These are phyloP conservation scores for Sapajus apella DNA, from an alignment of 2,113 vertebrate genomes.

Conservation along the genomic window DNA sequence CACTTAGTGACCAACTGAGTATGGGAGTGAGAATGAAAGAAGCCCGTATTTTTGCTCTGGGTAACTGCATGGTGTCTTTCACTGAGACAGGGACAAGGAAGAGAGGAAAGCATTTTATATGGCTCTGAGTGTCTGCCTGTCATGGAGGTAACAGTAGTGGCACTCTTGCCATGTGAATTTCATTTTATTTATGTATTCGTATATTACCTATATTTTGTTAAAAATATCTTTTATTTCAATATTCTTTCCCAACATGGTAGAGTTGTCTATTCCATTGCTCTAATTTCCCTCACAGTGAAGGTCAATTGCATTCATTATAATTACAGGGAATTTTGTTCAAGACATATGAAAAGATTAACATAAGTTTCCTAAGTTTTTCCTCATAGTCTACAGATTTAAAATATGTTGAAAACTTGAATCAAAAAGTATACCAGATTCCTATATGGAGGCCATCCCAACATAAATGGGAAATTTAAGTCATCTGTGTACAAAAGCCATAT, in stretches of 20 bases:
- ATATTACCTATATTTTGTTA: not conserved
- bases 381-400: not conserved
- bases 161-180: not conserved
- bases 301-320: not conserved
- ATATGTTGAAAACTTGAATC: not conserved
- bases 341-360: not conserved
- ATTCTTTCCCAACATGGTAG: not conserved
- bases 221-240: not conserved
- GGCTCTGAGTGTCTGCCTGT: not conserved
- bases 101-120: not conserved
- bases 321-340: not conserved
- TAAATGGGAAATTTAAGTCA: not conserved
- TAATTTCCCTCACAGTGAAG: not conserved
- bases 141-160: no score
- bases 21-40: not conserved
- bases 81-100: not conserved
- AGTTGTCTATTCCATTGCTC: not conserved
- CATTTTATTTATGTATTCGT: not conserved
- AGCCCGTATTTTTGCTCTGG: not conserved
- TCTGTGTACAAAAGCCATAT: not conserved
- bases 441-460: not conserved
- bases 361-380: not conserved
- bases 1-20: not conserved
- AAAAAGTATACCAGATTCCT: not conserved
- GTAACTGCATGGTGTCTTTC: not conserved